Evolutionary conservation across 2,113 vertebrate genomes (phyloP).

Genomic region (Macheiramphus alcinus): DNA sequence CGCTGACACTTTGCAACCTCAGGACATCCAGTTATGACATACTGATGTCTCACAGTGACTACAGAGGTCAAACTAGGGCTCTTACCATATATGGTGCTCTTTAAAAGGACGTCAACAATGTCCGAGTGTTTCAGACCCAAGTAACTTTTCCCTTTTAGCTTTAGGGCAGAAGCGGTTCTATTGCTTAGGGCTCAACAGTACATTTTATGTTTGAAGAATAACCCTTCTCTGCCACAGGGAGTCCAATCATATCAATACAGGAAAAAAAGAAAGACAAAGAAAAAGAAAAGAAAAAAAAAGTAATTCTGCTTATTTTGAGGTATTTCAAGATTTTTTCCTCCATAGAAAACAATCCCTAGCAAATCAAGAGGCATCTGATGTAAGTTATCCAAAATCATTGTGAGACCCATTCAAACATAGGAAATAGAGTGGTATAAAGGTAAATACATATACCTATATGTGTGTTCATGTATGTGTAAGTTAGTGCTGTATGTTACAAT

Average conservation of each 20-base stretch:
- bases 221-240: background rate
- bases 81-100: background rate
- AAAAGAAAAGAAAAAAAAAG: rapidly evolving
- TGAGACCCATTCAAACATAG: background rate
- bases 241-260: background rate
- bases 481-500: background rate
- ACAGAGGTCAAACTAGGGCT: background rate
- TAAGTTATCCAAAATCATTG: background rate
- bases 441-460: background rate
- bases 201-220: background rate
- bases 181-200: background rate
- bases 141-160: background rate
- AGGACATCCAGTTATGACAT: background rate
- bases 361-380: background rate
- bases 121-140: background rate
- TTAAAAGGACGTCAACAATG: background rate
- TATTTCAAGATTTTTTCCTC: background rate
- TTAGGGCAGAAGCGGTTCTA: background rate
- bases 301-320: background rate
- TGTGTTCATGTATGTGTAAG: background rate
- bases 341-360: background rate
- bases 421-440: background rate
- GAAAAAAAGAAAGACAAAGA: too few species aligned
- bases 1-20: background rate
- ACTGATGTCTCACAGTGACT: background rate